Percentiles rank a stretch among this genome's conserved stretches.
Evolutionary conservation across 2,888 invertebrate species (phyloP).

Genomic region (Himalopsyche tibetana): DNA sequence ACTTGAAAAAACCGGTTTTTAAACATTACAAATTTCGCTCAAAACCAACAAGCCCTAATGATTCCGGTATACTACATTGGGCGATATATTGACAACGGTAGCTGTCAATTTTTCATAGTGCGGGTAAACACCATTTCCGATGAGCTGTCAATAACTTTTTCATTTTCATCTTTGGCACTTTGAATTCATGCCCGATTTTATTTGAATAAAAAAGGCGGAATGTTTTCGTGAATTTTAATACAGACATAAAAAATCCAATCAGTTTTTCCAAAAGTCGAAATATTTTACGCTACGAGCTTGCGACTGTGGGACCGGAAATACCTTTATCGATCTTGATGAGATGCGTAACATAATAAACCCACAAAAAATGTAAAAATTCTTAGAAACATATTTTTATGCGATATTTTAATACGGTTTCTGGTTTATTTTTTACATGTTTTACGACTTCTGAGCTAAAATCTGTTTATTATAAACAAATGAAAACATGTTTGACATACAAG

Average conservation of each 20-base stretch:
- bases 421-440: background rate
- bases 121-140: background rate
- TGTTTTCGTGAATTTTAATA: constrained; percentile 14
- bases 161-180: background rate
- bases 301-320: constrained; percentile 22
- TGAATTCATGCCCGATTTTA: constrained; percentile 11
- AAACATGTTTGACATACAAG: background rate
- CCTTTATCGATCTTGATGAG: constrained; percentile 31
- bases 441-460: background rate
- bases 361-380: background rate
- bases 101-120: too few relatives aligned
- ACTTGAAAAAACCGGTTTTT: too few relatives aligned
- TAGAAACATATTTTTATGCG: constrained; percentile 5
- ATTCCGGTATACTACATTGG: too few relatives aligned
- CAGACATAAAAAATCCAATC: constrained; percentile 30
- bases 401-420: constrained; percentile 8
- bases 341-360: constrained; percentile 22
- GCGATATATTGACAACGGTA: too few relatives aligned
- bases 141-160: constrained; percentile 20
- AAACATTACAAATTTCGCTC: too few relatives aligned
- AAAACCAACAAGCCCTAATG: too few relatives aligned
- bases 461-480: constrained; percentile 1
- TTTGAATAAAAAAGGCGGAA: background rate
- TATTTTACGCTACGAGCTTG: background rate
- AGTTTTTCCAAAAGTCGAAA: constrained; percentile 4